phyloP scores from a whole-genome alignment of 2,888 invertebrate species.

The Orgyia antiqua region DNA sequence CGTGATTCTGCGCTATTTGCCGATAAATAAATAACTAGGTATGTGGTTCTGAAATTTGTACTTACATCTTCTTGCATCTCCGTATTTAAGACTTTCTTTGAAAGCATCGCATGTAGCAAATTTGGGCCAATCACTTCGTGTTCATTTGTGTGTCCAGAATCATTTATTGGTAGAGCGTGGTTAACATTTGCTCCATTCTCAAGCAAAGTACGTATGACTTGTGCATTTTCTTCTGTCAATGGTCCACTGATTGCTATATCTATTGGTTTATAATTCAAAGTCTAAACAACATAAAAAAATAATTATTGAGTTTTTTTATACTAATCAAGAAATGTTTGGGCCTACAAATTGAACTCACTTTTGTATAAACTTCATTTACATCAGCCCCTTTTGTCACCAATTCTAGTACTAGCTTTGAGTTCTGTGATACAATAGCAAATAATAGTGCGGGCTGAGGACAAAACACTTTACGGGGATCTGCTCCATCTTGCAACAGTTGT shows the following conservation, averaged over 20 bases:
- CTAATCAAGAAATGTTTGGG: no score
- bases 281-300: constrained; percentile 23
- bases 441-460: constrained; percentile 56
- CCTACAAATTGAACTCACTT: no score
- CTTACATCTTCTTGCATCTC: constrained; percentile 43
- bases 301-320: no score
- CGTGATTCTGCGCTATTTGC: no score
- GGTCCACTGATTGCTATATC: constrained; percentile 50
- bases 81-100: constrained; percentile 34
- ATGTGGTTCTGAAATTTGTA: no score
- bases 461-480: constrained; percentile 43
- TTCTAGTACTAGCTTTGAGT: constrained; percentile 37
- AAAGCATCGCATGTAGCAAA: constrained; percentile 50
- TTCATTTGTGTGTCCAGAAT: constrained; percentile 1
- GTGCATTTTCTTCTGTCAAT: constrained; percentile 38
- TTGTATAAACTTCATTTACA: constrained; percentile 46
- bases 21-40: no score
- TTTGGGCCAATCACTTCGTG: constrained; percentile 41
- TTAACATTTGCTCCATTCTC: constrained; percentile 44
- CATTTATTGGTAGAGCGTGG: constrained; percentile 29
- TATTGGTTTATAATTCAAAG: constrained; percentile 41
- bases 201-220: constrained; percentile 41
- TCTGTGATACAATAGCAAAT: constrained; percentile 40
- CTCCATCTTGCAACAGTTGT: constrained; percentile 49
- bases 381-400: constrained; percentile 48